Evolutionary conservation across 2,888 invertebrate genomes (phyloP), one percentile per base, ranked within the genome.

Genomic region (Artemia sinica): DNA sequence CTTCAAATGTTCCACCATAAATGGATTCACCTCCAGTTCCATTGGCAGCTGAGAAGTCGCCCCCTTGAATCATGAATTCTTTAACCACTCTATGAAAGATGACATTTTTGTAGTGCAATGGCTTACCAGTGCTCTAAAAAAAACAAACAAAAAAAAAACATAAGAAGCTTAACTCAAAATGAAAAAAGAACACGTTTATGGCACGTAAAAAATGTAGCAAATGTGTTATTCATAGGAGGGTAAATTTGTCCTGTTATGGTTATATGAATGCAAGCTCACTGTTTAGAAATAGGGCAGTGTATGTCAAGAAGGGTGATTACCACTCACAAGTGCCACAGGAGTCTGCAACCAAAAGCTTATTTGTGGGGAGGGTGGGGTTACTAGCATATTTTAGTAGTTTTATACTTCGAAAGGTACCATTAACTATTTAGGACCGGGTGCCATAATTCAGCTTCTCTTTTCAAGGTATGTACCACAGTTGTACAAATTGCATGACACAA

Each of bases 11-110:
- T 73, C 93, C 92, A 71, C 96, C 97, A 79, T 94, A 97, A 74
- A 98, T 93, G 12, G 95, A 95, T 79, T 97, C 97, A 11, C 98
- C 97, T 41, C 97, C 96, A 69, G 93, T 95, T 11, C 97, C 98
- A 83, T 97, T 95, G 67, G 91, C 90, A 79, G 87, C 86, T 18
- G 87, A 87, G 78, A 91, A 91, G 79, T 91, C 90, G 58, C 89
- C 89, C 70, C 91, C 91, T 83, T 89, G 89, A 77, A 95, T 86
- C 89, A 98, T 96, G 78, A 98, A 98, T 79, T 93, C 91, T 77
- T 95, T 96, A 65, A 97, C 92, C 50, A 96, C 91, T 71, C 96
- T 84, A 78, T 94, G 94, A 79, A 97, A 94, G 72, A 90, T 85
- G 11, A 84, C 82, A 67, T 88, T 89, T 78, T 91, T 91, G 77